phyloP scores from a whole-genome alignment of 2,888 invertebrate genomes.

The Xestoiulus laeticollis region DNA sequence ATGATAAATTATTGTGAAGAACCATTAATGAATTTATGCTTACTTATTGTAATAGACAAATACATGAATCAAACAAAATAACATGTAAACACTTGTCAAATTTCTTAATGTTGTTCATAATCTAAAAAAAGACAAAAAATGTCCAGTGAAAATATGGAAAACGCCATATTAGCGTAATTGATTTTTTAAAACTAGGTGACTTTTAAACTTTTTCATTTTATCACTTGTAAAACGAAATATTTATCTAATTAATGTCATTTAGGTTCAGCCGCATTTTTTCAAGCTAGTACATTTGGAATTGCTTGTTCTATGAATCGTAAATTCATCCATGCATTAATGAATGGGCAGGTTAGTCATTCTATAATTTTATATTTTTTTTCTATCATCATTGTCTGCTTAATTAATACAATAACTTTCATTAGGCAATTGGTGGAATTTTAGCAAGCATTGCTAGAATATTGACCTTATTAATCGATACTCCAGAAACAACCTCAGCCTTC shows the following conservation, averaged over 20 bases:
- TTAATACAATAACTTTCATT: slow-evolving; percentile 68
- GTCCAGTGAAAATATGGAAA: neutral
- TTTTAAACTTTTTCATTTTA: no score
- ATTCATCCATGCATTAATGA: slow-evolving; percentile 78
- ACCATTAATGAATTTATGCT: no score
- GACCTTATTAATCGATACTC: slow-evolving; percentile 81
- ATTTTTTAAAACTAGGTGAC: no score
- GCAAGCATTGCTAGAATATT: slow-evolving; percentile 85
- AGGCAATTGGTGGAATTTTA: slow-evolving; percentile 90
- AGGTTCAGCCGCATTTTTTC: slow-evolving; percentile 86
- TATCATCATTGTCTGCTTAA: neutral
- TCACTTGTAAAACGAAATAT: no score
- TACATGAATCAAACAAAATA: no score
- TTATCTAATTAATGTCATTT: slow-evolving; percentile 62
- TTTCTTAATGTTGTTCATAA: no score
- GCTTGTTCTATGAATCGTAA: slow-evolving; percentile 85
- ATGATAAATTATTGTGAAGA: no score
- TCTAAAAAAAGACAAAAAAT: no score
- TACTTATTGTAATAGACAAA: no score
- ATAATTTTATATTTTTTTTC: neutral
- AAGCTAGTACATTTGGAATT: slow-evolving; percentile 85
- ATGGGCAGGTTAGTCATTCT: slow-evolving; percentile 67
- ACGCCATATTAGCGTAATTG: no score
- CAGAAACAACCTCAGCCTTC: slow-evolving; percentile 83
- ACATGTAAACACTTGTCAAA: no score